A percentile compares a stretch with the other conserved stretches of the same genome.
phyloP scores from a whole-genome alignment of 2,113 vertebrate genomes.

The Microcebus murinus region DNA sequence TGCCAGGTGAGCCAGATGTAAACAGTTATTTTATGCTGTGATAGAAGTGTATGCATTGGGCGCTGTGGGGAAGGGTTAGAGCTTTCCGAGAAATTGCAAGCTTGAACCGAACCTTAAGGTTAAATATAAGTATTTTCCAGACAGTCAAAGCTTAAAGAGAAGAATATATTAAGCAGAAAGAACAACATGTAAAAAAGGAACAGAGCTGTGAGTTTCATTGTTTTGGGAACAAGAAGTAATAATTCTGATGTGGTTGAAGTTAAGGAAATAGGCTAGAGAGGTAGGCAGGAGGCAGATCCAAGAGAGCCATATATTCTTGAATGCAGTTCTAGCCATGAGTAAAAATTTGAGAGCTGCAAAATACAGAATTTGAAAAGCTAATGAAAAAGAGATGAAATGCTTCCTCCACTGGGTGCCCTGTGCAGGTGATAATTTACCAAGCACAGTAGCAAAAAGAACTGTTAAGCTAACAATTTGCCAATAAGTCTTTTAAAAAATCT shows the following conservation, averaged over 20 bases:
- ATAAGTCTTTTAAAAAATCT: neutral
- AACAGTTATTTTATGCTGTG: neutral
- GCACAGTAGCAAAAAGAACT: neutral
- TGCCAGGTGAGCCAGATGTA: neutral
- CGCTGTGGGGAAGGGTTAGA: neutral
- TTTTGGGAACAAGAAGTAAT: conserved; percentile 25
- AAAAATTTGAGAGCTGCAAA: conserved; percentile 26
- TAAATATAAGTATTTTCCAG: neutral
- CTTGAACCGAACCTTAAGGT: conserved; percentile 39
- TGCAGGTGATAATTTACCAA: neutral
- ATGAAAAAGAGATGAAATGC: neutral
- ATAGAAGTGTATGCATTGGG: neutral
- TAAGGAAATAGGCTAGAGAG: neutral
- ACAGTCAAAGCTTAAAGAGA: conserved; percentile 7
- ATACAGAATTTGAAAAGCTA: conserved; percentile 31
- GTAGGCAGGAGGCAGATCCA: neutral
- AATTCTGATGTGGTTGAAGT: neutral
- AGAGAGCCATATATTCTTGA: neutral
- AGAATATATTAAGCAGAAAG: neutral
- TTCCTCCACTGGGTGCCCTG: neutral
- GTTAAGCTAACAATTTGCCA: neutral
- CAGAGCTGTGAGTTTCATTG: neutral
- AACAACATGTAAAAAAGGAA: neutral
- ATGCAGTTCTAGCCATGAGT: neutral
- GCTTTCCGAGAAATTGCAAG: neutral